These are phyloP conservation scores for Leptinotarsa peninsularis DNA, from an alignment of 2,888 invertebrate genomes.

Conservation along the genomic window DNA sequence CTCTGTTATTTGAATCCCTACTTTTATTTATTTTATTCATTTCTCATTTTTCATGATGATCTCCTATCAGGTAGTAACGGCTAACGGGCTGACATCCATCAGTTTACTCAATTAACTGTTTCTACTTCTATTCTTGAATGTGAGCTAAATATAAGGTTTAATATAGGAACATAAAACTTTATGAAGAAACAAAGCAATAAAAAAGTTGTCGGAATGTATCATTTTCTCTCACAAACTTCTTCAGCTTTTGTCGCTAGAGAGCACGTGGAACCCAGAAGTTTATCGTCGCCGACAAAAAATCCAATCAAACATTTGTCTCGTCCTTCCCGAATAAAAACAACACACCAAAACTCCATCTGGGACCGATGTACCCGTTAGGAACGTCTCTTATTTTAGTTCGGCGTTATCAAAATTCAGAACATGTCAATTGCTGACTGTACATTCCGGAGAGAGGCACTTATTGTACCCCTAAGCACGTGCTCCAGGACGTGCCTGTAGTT, in stretches of 20 bases:
- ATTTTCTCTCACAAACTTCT: neutral
- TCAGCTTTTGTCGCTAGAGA: neutral
- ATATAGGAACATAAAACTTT: too few relatives aligned
- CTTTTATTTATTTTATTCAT: too few relatives aligned
- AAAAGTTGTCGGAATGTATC: neutral
- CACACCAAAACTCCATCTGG: slow-evolving; percentile 24
- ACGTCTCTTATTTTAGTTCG: slow-evolving; percentile 41
- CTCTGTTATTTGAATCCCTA: too few relatives aligned
- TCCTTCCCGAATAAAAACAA: slow-evolving; percentile 28
- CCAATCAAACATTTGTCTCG: slow-evolving; percentile 20
- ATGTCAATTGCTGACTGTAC: slow-evolving; percentile 59
- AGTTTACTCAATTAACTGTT: too few relatives aligned
- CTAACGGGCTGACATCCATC: too few relatives aligned
- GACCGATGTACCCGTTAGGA: slow-evolving; percentile 28
- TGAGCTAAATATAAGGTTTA: too few relatives aligned
- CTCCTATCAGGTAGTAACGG: too few relatives aligned
- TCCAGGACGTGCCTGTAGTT: slow-evolving; percentile 57
- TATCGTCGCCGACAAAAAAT: slow-evolving; percentile 6
- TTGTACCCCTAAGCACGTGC: slow-evolving; percentile 55
- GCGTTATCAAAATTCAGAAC: slow-evolving; percentile 61
- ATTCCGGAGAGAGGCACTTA: slow-evolving; percentile 49
- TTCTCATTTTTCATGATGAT: too few relatives aligned
- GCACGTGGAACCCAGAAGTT: neutral
- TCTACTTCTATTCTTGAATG: too few relatives aligned
- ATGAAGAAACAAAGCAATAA: too few relatives aligned